Evolutionary conservation across 2,113 vertebrate species (phyloP).

Genomic region (Thalassarche chlororhynchos): DNA sequence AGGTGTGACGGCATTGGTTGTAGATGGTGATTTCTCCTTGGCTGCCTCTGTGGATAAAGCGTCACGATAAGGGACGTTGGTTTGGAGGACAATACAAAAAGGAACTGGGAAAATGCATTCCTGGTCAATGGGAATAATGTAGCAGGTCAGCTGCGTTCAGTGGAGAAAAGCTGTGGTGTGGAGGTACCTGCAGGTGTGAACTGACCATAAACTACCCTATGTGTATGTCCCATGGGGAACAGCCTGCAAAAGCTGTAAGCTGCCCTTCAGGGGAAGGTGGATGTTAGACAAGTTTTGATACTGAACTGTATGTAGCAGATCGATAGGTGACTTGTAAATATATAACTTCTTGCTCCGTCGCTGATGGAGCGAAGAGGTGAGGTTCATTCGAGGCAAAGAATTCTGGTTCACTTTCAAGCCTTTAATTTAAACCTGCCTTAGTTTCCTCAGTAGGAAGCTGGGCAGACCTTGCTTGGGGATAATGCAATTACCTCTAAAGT

Average conservation of each 20-base stretch:
- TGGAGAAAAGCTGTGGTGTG: background rate
- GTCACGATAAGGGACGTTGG: rapidly evolving
- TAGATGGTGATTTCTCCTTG: background rate
- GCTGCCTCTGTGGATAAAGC: background rate
- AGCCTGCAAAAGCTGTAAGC: background rate
- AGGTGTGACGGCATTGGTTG: rapidly evolving
- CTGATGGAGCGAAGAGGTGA: background rate
- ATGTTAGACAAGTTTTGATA: too few species aligned
- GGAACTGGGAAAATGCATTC: background rate
- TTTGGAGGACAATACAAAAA: background rate
- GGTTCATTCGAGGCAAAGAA: background rate
- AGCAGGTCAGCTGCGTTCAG: background rate
- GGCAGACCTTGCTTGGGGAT: background rate
- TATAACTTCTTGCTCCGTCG: rapidly evolving
- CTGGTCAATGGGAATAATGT: background rate
- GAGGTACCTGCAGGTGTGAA: background rate
- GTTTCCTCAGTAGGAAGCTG: background rate
- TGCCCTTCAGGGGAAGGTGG: background rate
- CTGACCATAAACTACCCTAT: background rate
- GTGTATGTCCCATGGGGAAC: rapidly evolving
- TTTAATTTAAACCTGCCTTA: background rate
- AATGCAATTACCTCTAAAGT: background rate
- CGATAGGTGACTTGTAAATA: background rate
- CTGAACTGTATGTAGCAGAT: background rate
- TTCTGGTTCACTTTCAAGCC: background rate